Evolutionary conservation across 1,140 invertebrate species (phyloP).

Genomic region (Anastrepha obliqua): DNA sequence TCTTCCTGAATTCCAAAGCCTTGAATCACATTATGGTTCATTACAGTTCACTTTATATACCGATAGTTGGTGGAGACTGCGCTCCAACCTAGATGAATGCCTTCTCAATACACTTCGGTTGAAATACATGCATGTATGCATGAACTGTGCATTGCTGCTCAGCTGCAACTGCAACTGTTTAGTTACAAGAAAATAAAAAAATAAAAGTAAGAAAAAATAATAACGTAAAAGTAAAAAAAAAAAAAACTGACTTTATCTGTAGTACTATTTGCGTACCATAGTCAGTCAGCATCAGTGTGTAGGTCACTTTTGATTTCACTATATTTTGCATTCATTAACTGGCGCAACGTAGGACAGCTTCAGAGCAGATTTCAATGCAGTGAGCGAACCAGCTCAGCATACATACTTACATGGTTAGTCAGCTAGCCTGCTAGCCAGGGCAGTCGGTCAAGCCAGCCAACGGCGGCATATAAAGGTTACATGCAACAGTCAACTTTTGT

Average conservation of each 20-base stretch:
- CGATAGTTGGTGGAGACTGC: neutral
- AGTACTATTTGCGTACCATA: neutral
- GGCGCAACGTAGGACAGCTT: neutral
- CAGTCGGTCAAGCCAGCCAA: conserved; percentile 26
- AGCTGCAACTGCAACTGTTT: neutral
- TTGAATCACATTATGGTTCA: conserved; percentile 68
- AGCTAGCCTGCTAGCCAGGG: neutral
- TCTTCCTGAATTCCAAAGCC: conserved; percentile 74
- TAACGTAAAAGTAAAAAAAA: neutral
- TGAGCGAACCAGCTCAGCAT: neutral
- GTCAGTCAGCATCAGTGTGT: neutral
- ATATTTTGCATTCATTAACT: neutral
- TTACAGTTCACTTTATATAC: conserved; percentile 32
- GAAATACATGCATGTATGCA: too few relatives aligned
- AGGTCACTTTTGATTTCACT: conserved; percentile 35
- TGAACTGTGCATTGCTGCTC: too few relatives aligned
- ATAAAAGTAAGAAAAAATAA: neutral
- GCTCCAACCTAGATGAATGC: neutral
- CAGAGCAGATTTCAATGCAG: neutral
- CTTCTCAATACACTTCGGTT: neutral
- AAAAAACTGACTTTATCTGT: neutral
- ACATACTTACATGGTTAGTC: conserved; percentile 24
- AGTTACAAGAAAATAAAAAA: neutral
- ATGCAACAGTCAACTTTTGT: neutral
- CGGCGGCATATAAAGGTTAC: neutral